Percentiles rank a stretch among this genome's conserved stretches.
Conservation (phyloP, 2,888 invertebrate species). For the Caenorhabditis virilis region DNA sequence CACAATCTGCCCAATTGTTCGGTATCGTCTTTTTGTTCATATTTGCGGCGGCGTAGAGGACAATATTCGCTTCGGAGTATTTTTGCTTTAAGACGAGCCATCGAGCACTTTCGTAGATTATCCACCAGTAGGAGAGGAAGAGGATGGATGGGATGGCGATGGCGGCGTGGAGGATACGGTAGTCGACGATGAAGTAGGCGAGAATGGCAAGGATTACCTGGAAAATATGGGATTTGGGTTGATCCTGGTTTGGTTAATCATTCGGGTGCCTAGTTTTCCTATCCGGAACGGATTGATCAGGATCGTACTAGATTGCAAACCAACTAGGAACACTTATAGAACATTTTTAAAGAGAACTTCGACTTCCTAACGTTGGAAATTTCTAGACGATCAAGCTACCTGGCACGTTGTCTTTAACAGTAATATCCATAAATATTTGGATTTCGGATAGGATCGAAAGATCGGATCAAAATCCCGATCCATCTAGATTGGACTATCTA, state of each 20-base stretch:
- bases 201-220: slow-evolving; percentile 59
- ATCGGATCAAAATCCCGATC: no score
- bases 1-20: slow-evolving; percentile 49
- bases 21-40: slow-evolving; percentile 57
- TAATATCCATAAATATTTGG: no score
- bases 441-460: no score
- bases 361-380: no score
- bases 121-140: slow-evolving; percentile 66
- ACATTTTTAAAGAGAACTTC: no score
- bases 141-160: slow-evolving; percentile 65
- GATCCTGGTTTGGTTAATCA: background rate
- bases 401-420: no score
- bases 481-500: no score
- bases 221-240: background rate
- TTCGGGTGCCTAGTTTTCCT: no score
- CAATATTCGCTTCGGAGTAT: slow-evolving; percentile 62
- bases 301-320: no score
- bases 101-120: slow-evolving; percentile 64
- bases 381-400: no score
- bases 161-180: slow-evolving; percentile 60
- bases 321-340: no score
- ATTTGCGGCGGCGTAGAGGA: slow-evolving; percentile 57
- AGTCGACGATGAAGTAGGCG: slow-evolving; percentile 65
- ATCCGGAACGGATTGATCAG: no score
- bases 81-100: slow-evolving; percentile 63